Conservation (phyloP, 2,888 invertebrate genomes). For the Hymenopus coronatus region DNA sequence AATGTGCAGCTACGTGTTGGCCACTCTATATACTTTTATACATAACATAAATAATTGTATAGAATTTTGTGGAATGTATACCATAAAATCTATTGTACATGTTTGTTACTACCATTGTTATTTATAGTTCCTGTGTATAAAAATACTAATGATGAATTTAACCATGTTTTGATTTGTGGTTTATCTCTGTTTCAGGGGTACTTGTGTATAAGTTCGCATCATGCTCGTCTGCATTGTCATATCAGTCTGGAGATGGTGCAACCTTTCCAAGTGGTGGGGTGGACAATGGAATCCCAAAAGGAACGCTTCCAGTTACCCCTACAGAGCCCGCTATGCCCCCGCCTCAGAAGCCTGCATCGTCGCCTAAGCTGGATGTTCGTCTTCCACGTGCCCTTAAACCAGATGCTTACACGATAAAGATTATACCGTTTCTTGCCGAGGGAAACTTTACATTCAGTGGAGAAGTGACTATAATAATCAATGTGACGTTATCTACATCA, state of each 20-base stretch:
- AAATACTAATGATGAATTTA: background rate
- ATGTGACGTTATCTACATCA: slow-evolving; percentile 59
- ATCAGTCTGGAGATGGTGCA: slow-evolving; percentile 37
- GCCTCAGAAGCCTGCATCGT: slow-evolving; percentile 9
- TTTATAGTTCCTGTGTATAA: too few relatives aligned
- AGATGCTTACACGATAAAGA: slow-evolving; percentile 63
- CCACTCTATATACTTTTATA: too few relatives aligned
- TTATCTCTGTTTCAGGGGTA: slow-evolving; percentile 49
- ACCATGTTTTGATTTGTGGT: background rate
- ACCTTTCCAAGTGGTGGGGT: background rate
- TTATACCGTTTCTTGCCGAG: slow-evolving; percentile 69
- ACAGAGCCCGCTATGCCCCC: background rate
- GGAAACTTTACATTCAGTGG: slow-evolving; percentile 79
- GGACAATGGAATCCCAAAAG: background rate
- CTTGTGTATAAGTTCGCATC: slow-evolving; percentile 74
- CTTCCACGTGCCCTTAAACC: slow-evolving; percentile 67
- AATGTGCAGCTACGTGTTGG: too few relatives aligned
- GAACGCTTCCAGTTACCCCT: background rate
- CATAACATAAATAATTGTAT: too few relatives aligned
- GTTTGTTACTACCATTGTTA: too few relatives aligned
- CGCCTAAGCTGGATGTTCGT: slow-evolving; percentile 56
- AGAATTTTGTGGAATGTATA: too few relatives aligned
- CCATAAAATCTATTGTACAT: too few relatives aligned
- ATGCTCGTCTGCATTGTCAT: slow-evolving; percentile 51
- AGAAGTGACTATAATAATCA: slow-evolving; percentile 48